Conservation (phyloP, 2,888 invertebrate genomes). For the Gerris lacustris region DNA sequence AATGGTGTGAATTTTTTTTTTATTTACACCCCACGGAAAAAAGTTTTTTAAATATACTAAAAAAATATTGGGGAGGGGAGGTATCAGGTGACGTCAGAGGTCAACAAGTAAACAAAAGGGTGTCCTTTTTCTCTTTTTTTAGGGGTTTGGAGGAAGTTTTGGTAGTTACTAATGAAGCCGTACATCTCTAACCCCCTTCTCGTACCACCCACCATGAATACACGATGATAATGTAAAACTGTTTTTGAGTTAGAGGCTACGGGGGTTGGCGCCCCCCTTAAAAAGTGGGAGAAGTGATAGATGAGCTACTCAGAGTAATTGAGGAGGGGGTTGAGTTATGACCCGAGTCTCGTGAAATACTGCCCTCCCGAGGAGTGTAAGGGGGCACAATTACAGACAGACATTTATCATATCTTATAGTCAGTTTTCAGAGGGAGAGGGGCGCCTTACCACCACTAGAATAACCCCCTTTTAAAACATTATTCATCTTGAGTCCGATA, state of each 20-base stretch:
- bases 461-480: conserved; percentile 10
- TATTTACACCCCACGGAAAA: no score
- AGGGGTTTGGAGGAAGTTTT: background rate
- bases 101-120: conserved; percentile 8
- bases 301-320: conserved; percentile 48
- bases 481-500: conserved; percentile 9
- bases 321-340: conserved; percentile 40
- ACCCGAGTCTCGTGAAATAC: conserved; percentile 46
- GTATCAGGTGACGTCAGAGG: background rate
- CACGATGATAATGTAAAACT: conserved; percentile 27
- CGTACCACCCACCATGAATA: conserved; percentile 19
- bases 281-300: conserved; percentile 39
- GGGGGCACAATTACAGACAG: conserved; percentile 33
- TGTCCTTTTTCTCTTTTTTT: background rate
- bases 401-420: conserved; percentile 8
- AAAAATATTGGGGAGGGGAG: background rate
- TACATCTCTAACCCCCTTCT: conserved; percentile 16
- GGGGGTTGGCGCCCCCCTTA: background rate
- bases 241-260: conserved; percentile 23
- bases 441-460: conserved; percentile 11
- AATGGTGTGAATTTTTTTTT: no score
- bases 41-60: background rate
- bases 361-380: conserved; percentile 46
- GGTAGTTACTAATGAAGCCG: conserved; percentile 16
- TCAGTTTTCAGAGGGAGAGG: conserved; percentile 6